A percentile compares a stretch with the other conserved stretches of the same genome.
Conservation (phyloP, 2,888 invertebrate genomes). For the Galerucella calmariensis region DNA sequence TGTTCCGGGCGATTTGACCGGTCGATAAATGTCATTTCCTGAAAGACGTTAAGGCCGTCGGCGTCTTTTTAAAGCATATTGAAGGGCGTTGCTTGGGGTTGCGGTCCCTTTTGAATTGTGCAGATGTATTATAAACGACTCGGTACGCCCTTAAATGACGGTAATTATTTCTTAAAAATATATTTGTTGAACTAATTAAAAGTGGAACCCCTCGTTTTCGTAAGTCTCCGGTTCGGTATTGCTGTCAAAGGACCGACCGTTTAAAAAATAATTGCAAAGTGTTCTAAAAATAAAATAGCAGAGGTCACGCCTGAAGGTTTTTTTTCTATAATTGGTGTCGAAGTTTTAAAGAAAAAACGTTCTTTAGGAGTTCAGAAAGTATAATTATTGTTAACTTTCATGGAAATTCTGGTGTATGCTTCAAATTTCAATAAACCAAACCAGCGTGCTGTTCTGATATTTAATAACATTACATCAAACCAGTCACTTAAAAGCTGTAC, state of each 20-base stretch:
- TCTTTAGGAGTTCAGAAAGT: not conserved
- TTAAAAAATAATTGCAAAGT: conserved; percentile 2
- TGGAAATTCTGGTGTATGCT: too few relatives aligned
- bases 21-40: conserved; percentile 42
- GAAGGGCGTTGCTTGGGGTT: conserved; percentile 35
- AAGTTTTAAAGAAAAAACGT: not conserved
- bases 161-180: conserved; percentile 43
- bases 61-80: conserved; percentile 31
- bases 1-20: conserved; percentile 39
- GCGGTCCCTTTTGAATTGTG: conserved; percentile 45
- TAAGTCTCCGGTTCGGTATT: conserved; percentile 14
- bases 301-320: not conserved
- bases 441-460: too few relatives aligned
- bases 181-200: conserved; percentile 44
- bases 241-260: conserved; percentile 25
- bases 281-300: not conserved
- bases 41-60: conserved; percentile 36
- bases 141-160: conserved; percentile 36
- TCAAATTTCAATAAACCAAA: too few relatives aligned
- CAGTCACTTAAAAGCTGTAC: too few relatives aligned
- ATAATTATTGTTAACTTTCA: too few relatives aligned
- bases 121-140: conserved; percentile 47
- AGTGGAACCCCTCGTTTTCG: conserved; percentile 19
- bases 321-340: not conserved
- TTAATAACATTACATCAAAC: too few relatives aligned